Percentiles rank a stretch among this genome's conserved stretches.
Evolutionary conservation across 1,140 invertebrate species (phyloP).

Genomic region (Halesus radiatus): DNA sequence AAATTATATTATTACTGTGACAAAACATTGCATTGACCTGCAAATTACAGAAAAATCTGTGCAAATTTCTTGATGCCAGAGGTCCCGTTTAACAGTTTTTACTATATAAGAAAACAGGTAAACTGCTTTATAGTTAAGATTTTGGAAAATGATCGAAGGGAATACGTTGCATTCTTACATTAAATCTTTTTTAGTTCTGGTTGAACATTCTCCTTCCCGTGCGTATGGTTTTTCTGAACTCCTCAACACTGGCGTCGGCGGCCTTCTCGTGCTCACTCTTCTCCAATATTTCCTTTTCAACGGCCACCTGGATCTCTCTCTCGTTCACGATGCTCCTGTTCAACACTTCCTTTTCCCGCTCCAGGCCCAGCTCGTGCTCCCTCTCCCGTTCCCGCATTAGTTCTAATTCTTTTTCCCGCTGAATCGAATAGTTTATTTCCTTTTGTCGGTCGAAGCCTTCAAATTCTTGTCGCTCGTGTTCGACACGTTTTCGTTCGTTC

Average conservation of each 20-base stretch:
- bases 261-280: neutral
- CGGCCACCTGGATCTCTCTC: neutral
- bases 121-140: too few species aligned
- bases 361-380: neutral
- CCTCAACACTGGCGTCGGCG: neutral
- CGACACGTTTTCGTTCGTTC: too few species aligned
- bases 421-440: too few species aligned
- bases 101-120: too few species aligned
- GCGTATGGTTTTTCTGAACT: neutral
- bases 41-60: too few species aligned
- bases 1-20: too few species aligned
- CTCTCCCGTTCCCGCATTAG: neutral
- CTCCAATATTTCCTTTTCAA: neutral
- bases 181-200: neutral
- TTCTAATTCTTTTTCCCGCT: neutral
- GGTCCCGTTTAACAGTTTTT: too few species aligned
- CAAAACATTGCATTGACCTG: too few species aligned
- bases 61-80: too few species aligned
- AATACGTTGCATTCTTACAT: too few species aligned
- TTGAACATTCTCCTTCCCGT: constrained; percentile 13
- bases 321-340: neutral
- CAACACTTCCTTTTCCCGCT: neutral
- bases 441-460: neutral
- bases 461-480: neutral
- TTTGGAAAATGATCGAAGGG: too few species aligned